Conservation (phyloP, 2,113 vertebrate genomes). For the Chaenocephalus aceratus region DNA sequence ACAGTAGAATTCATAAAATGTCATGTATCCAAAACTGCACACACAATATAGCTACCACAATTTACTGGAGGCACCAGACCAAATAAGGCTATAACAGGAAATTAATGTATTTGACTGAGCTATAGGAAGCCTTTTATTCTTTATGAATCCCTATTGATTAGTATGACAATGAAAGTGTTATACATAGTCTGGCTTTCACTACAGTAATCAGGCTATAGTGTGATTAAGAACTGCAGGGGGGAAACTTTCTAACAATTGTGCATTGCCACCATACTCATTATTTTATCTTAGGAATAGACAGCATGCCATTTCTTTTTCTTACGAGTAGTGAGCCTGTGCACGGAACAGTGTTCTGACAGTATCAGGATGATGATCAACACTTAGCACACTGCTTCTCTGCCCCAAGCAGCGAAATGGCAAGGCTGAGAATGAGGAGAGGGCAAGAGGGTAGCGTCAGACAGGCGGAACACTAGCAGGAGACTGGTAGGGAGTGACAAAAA, state of each 20-base stretch:
- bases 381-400: not conserved
- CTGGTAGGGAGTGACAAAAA: not conserved
- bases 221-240: not conserved
- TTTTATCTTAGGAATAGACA: not conserved
- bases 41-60: not conserved
- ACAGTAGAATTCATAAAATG: too few species aligned
- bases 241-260: not conserved
- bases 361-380: conserved; percentile 16
- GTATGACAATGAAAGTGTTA: not conserved
- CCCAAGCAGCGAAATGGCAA: not conserved
- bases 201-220: not conserved
- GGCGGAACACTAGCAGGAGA: not conserved
- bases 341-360: conserved; percentile 1
- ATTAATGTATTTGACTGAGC: not conserved
- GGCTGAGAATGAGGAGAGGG: not conserved
- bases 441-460: not conserved
- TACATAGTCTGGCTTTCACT: not conserved
- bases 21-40: too few species aligned
- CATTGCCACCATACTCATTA: too few species aligned
- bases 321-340: not conserved
- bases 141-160: not conserved
- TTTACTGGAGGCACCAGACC: not conserved
- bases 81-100: not conserved
- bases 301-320: not conserved
- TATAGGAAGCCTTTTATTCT: not conserved